Evolutionary conservation across 2,797 vertebrate species (phyloP).

Genomic region (Aplochiton taeniatus): DNA sequence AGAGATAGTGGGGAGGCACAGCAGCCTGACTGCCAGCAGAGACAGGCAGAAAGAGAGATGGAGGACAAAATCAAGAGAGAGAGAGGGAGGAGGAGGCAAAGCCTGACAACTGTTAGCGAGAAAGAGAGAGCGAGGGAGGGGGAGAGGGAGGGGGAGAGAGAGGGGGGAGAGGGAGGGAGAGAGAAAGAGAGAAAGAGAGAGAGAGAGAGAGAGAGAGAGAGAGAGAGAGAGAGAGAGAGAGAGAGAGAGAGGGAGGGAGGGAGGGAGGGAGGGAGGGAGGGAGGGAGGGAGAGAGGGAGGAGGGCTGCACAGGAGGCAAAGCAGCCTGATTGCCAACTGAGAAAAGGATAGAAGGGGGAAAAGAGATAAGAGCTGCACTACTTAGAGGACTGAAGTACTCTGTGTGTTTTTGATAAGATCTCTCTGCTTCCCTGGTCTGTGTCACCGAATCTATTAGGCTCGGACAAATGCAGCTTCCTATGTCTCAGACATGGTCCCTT

Average conservation of each 20-base stretch:
- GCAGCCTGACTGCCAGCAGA: conserved; percentile 46
- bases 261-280: conserved; percentile 21
- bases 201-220: conserved; percentile 34
- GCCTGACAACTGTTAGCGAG: conserved; percentile 27
- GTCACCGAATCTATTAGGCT: conserved; percentile 54
- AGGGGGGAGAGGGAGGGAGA: conserved; percentile 1
- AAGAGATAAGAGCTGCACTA: conserved; percentile 30
- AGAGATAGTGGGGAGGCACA: conserved; percentile 65
- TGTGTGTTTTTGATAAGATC: conserved; percentile 72
- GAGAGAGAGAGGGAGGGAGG: conserved; percentile 20
- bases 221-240: conserved; percentile 29
- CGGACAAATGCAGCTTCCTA: conserved; percentile 45
- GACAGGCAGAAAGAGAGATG: conserved; percentile 16
- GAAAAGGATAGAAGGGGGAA: conserved; percentile 6
- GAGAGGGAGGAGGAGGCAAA: conserved; percentile 2
- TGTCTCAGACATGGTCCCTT: conserved; percentile 39
- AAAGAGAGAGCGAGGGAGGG: conserved; percentile 22
- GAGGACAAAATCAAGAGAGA: conserved; percentile 29
- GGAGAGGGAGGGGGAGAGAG: conserved; percentile 26
- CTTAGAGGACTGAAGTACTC: conserved; percentile 66
- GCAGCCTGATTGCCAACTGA: neutral
- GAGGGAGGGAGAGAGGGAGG: conserved; percentile 5
- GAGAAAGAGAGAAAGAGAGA: conserved; percentile 5
- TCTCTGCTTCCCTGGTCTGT: conserved; percentile 52
- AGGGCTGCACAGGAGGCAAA: too few species aligned